Percentiles rank a stretch among this genome's conserved stretches.
Conservation (phyloP, 2,888 invertebrate genomes). For the Torymus tubicola region DNA sequence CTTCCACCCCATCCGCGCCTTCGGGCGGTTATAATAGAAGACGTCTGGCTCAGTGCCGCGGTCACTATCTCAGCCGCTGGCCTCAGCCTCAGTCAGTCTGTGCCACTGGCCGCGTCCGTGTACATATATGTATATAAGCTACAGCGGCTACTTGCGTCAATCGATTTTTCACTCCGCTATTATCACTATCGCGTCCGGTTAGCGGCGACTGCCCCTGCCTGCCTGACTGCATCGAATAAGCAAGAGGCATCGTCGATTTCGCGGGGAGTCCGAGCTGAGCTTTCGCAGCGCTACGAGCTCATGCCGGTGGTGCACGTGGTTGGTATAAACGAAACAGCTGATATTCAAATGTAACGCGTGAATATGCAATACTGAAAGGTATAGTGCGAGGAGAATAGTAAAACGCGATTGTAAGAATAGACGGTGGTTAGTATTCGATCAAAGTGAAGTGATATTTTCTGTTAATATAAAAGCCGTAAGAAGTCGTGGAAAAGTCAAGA, state of each 20-base stretch:
- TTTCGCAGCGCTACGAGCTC: neutral
- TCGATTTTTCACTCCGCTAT: conserved; percentile 65
- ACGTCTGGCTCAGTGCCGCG: neutral
- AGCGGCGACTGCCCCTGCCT: no score
- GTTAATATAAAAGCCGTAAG: no score
- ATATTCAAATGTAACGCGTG: no score
- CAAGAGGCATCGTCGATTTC: conserved; percentile 8
- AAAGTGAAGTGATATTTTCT: no score
- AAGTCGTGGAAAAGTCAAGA: conserved; percentile 54
- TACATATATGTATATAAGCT: neutral
- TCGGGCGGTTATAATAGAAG: neutral
- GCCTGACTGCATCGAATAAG: neutral
- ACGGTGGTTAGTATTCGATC: no score
- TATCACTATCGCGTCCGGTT: neutral
- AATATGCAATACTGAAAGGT: no score
- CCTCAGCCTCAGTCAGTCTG: neutral
- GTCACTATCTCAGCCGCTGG: neutral
- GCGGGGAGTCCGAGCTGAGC: conserved; percentile 1
- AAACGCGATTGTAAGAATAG: no score
- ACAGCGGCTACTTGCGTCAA: conserved; percentile 67
- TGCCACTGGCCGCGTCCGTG: neutral
- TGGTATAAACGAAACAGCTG: no score
- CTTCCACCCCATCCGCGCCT: neutral
- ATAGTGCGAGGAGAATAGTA: no score
- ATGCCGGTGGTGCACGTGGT: no score